A percentile compares a stretch with the other conserved stretches of the same genome.
phyloP scores from a whole-genome alignment of 2,113 vertebrate genomes.

The Periophthalmodon schlosseri region DNA sequence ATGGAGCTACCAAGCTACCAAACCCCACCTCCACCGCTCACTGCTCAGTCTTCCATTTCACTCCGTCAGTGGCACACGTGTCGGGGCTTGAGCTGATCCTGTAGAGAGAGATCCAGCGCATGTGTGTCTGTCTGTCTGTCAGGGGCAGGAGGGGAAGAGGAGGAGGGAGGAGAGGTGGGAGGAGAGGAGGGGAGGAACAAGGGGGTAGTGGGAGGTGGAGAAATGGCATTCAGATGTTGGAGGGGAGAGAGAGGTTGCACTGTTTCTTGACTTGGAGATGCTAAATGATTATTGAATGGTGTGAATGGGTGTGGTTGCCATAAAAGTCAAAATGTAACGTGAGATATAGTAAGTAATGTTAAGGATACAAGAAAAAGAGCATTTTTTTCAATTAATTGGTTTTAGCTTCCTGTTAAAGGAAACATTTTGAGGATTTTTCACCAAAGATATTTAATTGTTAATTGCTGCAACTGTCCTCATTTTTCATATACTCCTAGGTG shows the following conservation, averaged over 20 bases:
- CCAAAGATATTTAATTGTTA: too few species aligned
- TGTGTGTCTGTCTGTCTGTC: slow-evolving; percentile 19
- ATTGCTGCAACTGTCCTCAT: too few species aligned
- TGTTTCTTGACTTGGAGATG: slow-evolving; percentile 49
- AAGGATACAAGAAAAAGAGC: too few species aligned
- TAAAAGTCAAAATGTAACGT: too few species aligned
- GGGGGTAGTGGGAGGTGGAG: slow-evolving; percentile 20
- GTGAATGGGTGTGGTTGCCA: not conserved
- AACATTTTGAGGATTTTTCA: too few species aligned
- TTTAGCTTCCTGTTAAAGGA: too few species aligned
- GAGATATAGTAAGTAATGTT: too few species aligned
- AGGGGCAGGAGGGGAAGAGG: slow-evolving; percentile 10
- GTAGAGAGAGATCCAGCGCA: slow-evolving; percentile 52
- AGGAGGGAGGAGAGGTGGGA: slow-evolving; percentile 11
- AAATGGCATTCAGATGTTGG: slow-evolving; percentile 7
- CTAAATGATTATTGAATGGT: slow-evolving; percentile 36
- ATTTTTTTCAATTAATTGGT: too few species aligned
- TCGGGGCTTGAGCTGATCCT: slow-evolving; percentile 76
- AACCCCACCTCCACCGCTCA: slow-evolving; percentile 15
- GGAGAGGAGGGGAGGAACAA: slow-evolving; percentile 1
- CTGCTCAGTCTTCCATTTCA: slow-evolving; percentile 51
- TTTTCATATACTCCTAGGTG: too few species aligned
- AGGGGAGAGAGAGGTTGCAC: slow-evolving; percentile 31
- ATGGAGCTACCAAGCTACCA: slow-evolving; percentile 15
- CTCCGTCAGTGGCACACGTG: slow-evolving; percentile 65